These are phyloP conservation scores for Carcina quercana DNA, from an alignment of 2,888 invertebrate species.

Conservation along the genomic window DNA sequence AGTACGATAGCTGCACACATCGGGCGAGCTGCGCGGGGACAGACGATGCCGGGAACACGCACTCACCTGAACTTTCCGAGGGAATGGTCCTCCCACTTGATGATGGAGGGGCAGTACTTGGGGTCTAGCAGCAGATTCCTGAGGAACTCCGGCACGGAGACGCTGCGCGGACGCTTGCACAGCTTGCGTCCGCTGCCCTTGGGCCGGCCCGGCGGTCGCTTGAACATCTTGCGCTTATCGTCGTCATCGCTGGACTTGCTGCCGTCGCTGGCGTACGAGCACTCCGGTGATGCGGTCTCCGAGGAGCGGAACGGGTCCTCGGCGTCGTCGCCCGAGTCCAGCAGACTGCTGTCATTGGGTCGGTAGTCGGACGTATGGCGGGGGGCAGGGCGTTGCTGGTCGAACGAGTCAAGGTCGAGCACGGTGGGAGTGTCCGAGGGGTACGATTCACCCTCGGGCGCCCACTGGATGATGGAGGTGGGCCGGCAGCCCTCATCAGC, in stretches of 20 bases:
- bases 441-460: slow-evolving; percentile 45
- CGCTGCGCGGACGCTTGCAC: slow-evolving; percentile 61
- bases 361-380: slow-evolving; percentile 47
- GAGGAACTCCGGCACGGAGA: slow-evolving; percentile 88
- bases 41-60: no score
- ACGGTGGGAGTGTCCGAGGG: slow-evolving; percentile 47
- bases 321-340: slow-evolving; percentile 61
- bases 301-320: slow-evolving; percentile 52
- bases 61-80: slow-evolving; percentile 85
- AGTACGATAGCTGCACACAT: no score
- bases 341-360: slow-evolving; percentile 41
- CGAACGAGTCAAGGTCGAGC: slow-evolving; percentile 51
- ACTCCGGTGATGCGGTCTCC: slow-evolving; percentile 55
- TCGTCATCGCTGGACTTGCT: slow-evolving; percentile 66
- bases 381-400: slow-evolving; percentile 48
- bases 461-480: slow-evolving; percentile 47
- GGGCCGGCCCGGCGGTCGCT: slow-evolving; percentile 73
- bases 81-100: slow-evolving; percentile 91
- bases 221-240: slow-evolving; percentile 56
- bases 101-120: slow-evolving; percentile 84
- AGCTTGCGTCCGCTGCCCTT: slow-evolving; percentile 63
- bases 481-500: slow-evolving; percentile 47
- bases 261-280: slow-evolving; percentile 55
- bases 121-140: slow-evolving; percentile 85
- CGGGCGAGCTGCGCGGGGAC: no score